Percentiles rank a stretch among this genome's conserved stretches.
Conservation (phyloP, 2,888 invertebrate genomes). For the Meta bourneti region DNA sequence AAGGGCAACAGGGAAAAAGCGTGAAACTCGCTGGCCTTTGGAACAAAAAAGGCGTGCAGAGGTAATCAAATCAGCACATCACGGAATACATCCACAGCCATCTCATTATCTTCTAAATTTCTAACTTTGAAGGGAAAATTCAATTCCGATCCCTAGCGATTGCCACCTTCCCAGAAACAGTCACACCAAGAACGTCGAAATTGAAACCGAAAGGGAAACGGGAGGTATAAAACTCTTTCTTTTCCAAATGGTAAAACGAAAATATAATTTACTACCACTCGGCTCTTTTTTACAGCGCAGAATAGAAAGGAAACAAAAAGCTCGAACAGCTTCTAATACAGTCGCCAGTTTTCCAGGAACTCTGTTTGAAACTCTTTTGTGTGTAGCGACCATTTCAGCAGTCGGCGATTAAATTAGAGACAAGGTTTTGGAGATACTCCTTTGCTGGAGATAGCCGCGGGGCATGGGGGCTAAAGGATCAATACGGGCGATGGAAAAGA, state of each 20-base stretch:
- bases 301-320: neutral
- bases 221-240: neutral
- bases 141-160: slow-evolving; percentile 1
- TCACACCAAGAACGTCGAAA: slow-evolving; percentile 5
- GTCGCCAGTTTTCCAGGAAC: neutral
- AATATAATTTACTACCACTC: slow-evolving; percentile 49
- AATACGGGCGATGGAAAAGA: slow-evolving; percentile 26
- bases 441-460: slow-evolving; percentile 42
- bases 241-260: slow-evolving; percentile 51
- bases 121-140: slow-evolving; percentile 50
- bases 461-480: slow-evolving; percentile 25
- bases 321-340: neutral
- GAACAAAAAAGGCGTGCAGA: neutral
- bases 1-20: neutral
- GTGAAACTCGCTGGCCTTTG: neutral
- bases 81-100: slow-evolving; percentile 33
- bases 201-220: neutral
- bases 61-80: slow-evolving; percentile 46
- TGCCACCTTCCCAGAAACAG: neutral
- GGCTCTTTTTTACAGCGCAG: neutral
- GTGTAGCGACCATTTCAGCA: slow-evolving; percentile 43
- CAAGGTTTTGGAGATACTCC: slow-evolving; percentile 30
- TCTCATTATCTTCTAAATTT: slow-evolving; percentile 24
- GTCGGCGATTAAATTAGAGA: slow-evolving; percentile 52
- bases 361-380: slow-evolving; percentile 42